Evolutionary conservation across 2,888 invertebrate species (phyloP).

Genomic region (Drosophila heteroneura): DNA sequence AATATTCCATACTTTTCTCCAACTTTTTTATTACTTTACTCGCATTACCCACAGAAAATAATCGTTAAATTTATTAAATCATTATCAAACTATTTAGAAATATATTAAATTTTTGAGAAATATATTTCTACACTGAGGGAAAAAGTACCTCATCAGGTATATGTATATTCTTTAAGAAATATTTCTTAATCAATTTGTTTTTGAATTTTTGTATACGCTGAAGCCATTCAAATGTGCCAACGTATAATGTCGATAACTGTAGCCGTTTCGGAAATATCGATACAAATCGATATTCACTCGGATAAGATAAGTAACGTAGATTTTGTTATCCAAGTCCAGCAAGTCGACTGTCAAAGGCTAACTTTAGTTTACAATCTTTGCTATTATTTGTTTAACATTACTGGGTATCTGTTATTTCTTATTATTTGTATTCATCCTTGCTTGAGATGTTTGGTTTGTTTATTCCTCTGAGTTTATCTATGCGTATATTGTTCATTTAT

Average conservation of each 20-base stretch:
- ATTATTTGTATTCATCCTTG: not conserved
- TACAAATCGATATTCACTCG: not conserved
- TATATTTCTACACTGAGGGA: fast-evolving
- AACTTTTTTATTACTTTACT: not conserved
- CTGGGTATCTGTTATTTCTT: not conserved
- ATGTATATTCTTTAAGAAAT: not conserved
- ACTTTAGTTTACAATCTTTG: not conserved
- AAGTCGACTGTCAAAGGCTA: not conserved
- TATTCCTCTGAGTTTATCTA: not conserved
- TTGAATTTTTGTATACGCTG: not conserved
- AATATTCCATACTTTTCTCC: not conserved
- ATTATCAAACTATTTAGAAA: not conserved
- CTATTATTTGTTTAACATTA: not conserved
- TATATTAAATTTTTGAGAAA: fast-evolving
- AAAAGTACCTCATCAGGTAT: fast-evolving
- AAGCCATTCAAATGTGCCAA: not conserved
- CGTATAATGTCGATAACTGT: not conserved
- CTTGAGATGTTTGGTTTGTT: not conserved
- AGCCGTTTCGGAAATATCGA: not conserved
- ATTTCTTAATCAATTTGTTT: not conserved
- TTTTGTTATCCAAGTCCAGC: not conserved
- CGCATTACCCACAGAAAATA: not conserved
- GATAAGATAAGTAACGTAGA: not conserved
- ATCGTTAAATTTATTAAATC: not conserved
- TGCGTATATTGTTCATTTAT: not conserved